Evolutionary conservation across 1,140 invertebrate species (phyloP), one percentile per base, ranked within the genome.

Genomic region (Drosophila teissieri): DNA sequence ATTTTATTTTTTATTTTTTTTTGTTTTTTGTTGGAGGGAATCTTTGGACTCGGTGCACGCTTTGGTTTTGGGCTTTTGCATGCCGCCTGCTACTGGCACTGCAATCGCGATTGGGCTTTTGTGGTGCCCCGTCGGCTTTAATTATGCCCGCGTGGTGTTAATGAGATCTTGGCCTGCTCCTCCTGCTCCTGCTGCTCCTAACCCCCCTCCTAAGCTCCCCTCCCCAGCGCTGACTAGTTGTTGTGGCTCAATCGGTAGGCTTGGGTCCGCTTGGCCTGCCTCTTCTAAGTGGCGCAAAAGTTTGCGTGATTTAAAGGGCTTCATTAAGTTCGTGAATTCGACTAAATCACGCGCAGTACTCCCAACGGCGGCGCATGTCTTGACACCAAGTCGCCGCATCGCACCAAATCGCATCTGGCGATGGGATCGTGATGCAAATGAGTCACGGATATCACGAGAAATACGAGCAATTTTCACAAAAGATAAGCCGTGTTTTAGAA

Each of bases 311-410:
- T 91, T 91, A 91, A 91, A 91, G 90, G 91, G 90, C 90, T 91
- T 91, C 90, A 91, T 91, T 91, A 91, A 91, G 90, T 91, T 91
- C 90, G 90, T 91, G 90, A 91, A 91, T 91, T 91, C 90, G 90
- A 90, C 84, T 90, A 90, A 91, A 91, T 91, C 90, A 91, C 90
- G 90, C 90, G 85, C 90, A 77, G 62, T 64, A 52, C 61, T 67
- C 73, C 42, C 73, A 74, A 49, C 49, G 68, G 67, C 57, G 74
- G 74, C 80, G 76, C 83, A 84, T 91, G 76, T 88, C 80, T 88
- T 90, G 79, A 83, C 82, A 86, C 79, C 82, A 40, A 51, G 55
- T 6, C 37, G 22, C 37, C 51, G 61, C 42, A 19, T 48, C 22
- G 31, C 19, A 37, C n/a, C 7, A n/a, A 65, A 48, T 49, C 44